These are phyloP conservation scores for Catamblyrhynchus diadema DNA, from an alignment of 2,797 vertebrate genomes.

Conservation along the genomic window DNA sequence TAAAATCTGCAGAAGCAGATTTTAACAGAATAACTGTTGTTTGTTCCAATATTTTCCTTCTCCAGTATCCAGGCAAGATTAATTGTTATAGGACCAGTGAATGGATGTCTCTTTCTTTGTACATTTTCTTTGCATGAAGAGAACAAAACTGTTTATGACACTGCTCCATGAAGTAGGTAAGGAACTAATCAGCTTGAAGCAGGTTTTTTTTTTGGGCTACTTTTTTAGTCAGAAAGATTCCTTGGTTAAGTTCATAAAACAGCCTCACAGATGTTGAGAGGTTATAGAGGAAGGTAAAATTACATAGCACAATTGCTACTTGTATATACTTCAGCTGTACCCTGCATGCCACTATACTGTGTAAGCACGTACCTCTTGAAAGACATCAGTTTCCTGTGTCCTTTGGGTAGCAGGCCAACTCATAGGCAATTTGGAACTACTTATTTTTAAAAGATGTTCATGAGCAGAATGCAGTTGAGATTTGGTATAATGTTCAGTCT, in stretches of 20 bases:
- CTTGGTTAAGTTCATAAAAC: neutral
- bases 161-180: neutral
- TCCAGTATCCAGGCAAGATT: neutral
- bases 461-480: neutral
- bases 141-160: neutral
- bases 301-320: neutral
- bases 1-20: neutral
- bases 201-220: neutral
- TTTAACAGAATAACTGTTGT: neutral
- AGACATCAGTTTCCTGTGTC: neutral
- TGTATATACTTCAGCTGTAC: neutral
- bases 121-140: neutral
- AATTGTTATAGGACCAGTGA: neutral
- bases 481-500: neutral
- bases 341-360: neutral
- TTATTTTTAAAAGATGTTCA: neutral
- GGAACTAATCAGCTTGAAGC: neutral
- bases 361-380: neutral
- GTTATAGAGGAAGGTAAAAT: neutral
- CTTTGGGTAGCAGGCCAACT: neutral
- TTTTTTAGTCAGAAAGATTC: neutral
- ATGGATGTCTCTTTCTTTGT: neutral
- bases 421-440: neutral
- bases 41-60: neutral
- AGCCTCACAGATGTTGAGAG: neutral